These are phyloP conservation scores for Diplosoma virens DNA, from an alignment of 23 tunicate species.

Conservation along the genomic window DNA sequence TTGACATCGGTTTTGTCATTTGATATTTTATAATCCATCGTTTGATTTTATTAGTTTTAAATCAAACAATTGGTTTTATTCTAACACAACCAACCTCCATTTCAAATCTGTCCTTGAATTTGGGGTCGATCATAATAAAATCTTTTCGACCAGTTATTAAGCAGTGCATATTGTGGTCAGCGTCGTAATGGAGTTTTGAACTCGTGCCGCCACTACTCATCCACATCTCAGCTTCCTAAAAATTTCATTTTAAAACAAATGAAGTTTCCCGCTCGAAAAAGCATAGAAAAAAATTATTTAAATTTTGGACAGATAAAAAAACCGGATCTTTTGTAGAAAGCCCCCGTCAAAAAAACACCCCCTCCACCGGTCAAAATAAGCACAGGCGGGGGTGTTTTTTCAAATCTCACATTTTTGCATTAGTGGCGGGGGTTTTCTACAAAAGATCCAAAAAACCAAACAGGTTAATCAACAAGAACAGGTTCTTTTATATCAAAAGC, in stretches of 20 bases:
- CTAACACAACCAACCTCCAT: constrained; percentile 80
- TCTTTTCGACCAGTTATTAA: constrained; percentile 80
- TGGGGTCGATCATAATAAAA: constrained; percentile 65
- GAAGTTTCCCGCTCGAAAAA: neutral
- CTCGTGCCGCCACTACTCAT: constrained; percentile 94
- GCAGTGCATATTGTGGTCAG: constrained; percentile 87
- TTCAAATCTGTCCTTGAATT: constrained; percentile 65
- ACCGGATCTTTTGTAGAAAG: constrained; percentile 1
- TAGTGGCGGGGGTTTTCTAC: too few relatives aligned
- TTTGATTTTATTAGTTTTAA: too few relatives aligned
- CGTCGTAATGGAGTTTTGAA: constrained; percentile 80
- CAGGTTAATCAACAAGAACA: too few relatives aligned
- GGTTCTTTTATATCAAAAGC: too few relatives aligned
- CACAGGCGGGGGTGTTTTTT: too few relatives aligned
- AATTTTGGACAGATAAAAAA: neutral
- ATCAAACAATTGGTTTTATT: too few relatives aligned
- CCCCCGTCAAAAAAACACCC: too few relatives aligned
- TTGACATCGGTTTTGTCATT: too few relatives aligned
- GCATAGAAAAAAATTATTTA: neutral
- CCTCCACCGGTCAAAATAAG: too few relatives aligned
- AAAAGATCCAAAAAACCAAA: too few relatives aligned
- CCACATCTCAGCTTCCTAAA: constrained; percentile 87
- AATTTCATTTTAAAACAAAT: neutral
- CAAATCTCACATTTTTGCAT: too few relatives aligned
- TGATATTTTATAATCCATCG: too few relatives aligned